A percentile compares a stretch with the other conserved stretches of the same genome.
These are phyloP conservation scores for Hemaris fuciformis DNA, from an alignment of 2,888 invertebrate species.

Conservation along the genomic window DNA sequence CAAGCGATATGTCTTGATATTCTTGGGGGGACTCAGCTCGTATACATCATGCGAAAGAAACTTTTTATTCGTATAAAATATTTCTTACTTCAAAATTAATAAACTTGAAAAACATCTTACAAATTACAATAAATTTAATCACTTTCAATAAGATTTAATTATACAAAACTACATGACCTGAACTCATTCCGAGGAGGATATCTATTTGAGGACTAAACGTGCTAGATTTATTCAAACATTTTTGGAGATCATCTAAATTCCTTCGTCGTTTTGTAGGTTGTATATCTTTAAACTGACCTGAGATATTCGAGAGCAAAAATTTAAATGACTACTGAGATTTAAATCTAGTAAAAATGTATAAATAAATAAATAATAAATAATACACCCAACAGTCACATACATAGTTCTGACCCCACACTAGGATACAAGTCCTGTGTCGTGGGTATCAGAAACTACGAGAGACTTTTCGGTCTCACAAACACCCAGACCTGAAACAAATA, in stretches of 20 bases:
- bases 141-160: not conserved
- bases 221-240: not conserved
- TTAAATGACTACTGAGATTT: not conserved
- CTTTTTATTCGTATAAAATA: too few relatives aligned
- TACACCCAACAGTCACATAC: too few relatives aligned
- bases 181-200: too few relatives aligned
- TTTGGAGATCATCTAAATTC: not conserved
- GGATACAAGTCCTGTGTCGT: too few relatives aligned
- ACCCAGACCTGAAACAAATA: too few relatives aligned
- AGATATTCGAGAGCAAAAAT: not conserved
- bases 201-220: not conserved
- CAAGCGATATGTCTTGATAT: constrained; percentile 30
- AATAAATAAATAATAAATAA: too few relatives aligned
- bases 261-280: not conserved
- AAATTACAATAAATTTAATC: not conserved
- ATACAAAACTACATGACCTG: too few relatives aligned
- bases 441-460: too few relatives aligned
- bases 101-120: not conserved
- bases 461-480: too few relatives aligned
- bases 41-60: not conserved
- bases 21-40: not conserved
- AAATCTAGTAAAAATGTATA: not conserved
- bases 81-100: too few relatives aligned
- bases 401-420: too few relatives aligned
- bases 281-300: not conserved